phyloP scores from a whole-genome alignment of 2,888 invertebrate species.

The Fabriciana adippe region DNA sequence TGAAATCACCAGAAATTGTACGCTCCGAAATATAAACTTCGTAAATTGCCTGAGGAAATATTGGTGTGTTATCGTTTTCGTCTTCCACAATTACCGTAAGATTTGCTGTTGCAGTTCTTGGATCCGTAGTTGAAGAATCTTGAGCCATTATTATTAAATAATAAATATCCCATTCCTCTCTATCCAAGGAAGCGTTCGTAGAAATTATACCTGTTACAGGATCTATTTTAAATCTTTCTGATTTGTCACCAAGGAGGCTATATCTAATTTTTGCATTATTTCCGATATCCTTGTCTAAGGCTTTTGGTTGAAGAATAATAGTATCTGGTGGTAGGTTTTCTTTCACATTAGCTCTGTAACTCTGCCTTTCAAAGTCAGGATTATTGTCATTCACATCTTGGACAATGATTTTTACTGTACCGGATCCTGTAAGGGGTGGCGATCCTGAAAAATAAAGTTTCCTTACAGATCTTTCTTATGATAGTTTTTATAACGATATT shows the following conservation, averaged over 20 bases:
- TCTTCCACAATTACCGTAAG: constrained; percentile 90
- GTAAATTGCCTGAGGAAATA: constrained; percentile 88
- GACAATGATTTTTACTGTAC: constrained; percentile 93
- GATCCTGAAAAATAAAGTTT: constrained; percentile 85
- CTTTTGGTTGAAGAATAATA: constrained; percentile 88
- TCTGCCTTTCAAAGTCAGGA: constrained; percentile 92
- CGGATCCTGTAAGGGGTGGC: constrained; percentile 95
- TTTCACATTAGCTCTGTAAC: constrained; percentile 88
- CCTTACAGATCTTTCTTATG: too few relatives aligned
- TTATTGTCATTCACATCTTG: constrained; percentile 97
- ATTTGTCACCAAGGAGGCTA: constrained; percentile 90
- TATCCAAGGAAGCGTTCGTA: constrained; percentile 87
- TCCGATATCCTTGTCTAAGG: constrained; percentile 91
- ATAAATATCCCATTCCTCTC: constrained; percentile 90
- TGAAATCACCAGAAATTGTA: constrained; percentile 90
- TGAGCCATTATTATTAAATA: constrained; percentile 93
- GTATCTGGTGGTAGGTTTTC: constrained; percentile 93
- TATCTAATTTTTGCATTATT: constrained; percentile 94
- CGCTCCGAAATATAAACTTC: constrained; percentile 92
- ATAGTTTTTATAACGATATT: neutral
- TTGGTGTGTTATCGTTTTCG: constrained; percentile 93
- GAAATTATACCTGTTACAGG: constrained; percentile 89
- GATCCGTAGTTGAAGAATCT: constrained; percentile 93
- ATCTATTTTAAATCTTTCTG: constrained; percentile 90
- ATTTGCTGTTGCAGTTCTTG: constrained; percentile 91